Percentiles rank a stretch among this genome's conserved stretches.
Evolutionary conservation across 1,140 invertebrate species (phyloP).

Genomic region (Listronotus oregonensis): DNA sequence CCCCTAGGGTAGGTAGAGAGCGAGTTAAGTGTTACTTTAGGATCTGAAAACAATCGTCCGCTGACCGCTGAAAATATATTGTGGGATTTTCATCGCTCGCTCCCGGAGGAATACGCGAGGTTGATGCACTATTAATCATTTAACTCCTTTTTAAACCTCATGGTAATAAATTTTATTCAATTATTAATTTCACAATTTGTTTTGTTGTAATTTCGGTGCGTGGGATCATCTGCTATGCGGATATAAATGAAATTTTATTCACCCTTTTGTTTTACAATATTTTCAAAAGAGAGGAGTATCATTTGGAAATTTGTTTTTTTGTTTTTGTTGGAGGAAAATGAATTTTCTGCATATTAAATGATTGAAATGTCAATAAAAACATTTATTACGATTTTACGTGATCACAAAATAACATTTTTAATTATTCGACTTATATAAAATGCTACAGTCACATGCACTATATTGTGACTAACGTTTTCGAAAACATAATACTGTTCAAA

Average conservation of each 20-base stretch:
- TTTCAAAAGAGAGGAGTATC: background rate
- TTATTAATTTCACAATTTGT: constrained; percentile 19
- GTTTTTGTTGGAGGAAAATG: background rate
- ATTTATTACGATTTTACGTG: too few relatives aligned
- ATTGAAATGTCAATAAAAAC: background rate
- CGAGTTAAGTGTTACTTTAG: constrained; percentile 25
- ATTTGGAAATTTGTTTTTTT: background rate
- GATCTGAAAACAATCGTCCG: constrained; percentile 16
- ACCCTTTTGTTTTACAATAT: constrained; percentile 1
- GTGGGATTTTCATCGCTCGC: constrained; percentile 18
- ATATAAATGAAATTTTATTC: constrained; percentile 6
- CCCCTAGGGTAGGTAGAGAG: constrained; percentile 7
- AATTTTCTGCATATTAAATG: constrained; percentile 3
- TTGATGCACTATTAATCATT: constrained; percentile 16
- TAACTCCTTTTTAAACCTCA: constrained; percentile 16
- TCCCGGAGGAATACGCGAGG: constrained; percentile 9
- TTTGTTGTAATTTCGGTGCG: constrained; percentile 6
- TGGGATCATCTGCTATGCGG: background rate
- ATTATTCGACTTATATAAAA: too few relatives aligned
- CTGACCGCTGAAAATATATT: constrained; percentile 23
- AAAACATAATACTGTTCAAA: too few relatives aligned
- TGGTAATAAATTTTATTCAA: constrained; percentile 13
- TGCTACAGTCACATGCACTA: too few relatives aligned
- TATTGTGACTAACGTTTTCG: too few relatives aligned
- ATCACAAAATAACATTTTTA: too few relatives aligned